phyloP scores from a whole-genome alignment of 2,113 vertebrate species.

The Tachysurus vachellii region DNA sequence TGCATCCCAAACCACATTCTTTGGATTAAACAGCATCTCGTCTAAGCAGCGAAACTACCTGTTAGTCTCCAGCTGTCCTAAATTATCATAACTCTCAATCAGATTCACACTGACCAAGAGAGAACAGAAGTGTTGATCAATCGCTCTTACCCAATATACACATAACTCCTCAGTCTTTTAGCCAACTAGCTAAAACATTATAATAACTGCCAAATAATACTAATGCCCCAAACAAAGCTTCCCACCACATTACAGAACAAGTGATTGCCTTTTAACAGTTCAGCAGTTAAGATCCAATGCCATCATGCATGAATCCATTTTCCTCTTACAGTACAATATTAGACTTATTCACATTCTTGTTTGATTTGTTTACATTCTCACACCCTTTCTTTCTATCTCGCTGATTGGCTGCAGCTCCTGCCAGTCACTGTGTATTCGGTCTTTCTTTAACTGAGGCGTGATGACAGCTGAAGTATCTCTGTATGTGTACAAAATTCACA shows the following conservation, averaged over 20 bases:
- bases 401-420: background rate
- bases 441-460: background rate
- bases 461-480: background rate
- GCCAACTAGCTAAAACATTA: background rate
- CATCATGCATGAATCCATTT: background rate
- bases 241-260: background rate
- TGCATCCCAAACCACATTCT: background rate
- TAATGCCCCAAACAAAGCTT: background rate
- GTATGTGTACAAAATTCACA: background rate
- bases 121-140: background rate
- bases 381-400: no score
- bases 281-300: background rate
- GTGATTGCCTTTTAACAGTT: background rate
- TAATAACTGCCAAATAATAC: background rate
- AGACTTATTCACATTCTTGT: background rate
- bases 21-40: background rate
- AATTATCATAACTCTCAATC: background rate
- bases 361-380: background rate
- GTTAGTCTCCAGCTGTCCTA: background rate
- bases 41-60: background rate
- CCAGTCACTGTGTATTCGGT: background rate
- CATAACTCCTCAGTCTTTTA: background rate
- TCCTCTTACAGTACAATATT: background rate
- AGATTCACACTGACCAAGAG: background rate
- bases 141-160: background rate